phyloP scores from a whole-genome alignment of 1,140 invertebrate genomes.

The Cydia pomonella region DNA sequence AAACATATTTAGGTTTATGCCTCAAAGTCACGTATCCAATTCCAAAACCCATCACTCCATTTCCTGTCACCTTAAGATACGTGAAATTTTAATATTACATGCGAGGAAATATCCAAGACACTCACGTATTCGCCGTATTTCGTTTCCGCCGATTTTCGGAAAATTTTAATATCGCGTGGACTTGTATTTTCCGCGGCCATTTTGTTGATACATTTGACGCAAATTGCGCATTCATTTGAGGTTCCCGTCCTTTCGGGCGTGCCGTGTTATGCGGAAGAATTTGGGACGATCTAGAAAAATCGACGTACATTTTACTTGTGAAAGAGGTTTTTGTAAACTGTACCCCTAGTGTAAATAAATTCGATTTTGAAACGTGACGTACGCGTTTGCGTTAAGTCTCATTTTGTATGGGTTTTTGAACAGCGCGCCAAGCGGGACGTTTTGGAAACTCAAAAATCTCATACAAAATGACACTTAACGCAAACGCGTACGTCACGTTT shows the following conservation, averaged over 20 bases:
- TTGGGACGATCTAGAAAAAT: neutral
- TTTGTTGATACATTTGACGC: slow-evolving; percentile 27
- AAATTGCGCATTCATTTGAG: slow-evolving; percentile 26
- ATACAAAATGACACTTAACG: no score
- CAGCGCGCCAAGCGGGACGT: no score
- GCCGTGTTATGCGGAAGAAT: neutral
- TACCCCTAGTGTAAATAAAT: no score
- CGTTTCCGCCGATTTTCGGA: neutral
- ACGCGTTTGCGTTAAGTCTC: no score
- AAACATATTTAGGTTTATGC: neutral
- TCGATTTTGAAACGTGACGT: no score
- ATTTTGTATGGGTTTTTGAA: no score
- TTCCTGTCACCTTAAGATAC: slow-evolving; percentile 3
- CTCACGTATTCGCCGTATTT: slow-evolving; percentile 5
- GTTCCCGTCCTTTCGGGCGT: neutral
- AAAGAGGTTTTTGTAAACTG: no score
- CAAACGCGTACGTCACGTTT: no score
- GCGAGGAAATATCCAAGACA: neutral
- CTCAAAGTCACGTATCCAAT: slow-evolving; percentile 5
- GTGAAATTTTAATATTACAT: neutral
- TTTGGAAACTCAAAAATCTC: no score
- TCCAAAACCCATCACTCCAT: neutral
- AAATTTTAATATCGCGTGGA: slow-evolving; percentile 23
- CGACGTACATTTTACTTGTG: neutral
- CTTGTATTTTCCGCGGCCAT: slow-evolving; percentile 23